Base-by-base conservation (phyloP, 2,113 vertebrate species). In the Brachypteracias leptosomus region DNA sequence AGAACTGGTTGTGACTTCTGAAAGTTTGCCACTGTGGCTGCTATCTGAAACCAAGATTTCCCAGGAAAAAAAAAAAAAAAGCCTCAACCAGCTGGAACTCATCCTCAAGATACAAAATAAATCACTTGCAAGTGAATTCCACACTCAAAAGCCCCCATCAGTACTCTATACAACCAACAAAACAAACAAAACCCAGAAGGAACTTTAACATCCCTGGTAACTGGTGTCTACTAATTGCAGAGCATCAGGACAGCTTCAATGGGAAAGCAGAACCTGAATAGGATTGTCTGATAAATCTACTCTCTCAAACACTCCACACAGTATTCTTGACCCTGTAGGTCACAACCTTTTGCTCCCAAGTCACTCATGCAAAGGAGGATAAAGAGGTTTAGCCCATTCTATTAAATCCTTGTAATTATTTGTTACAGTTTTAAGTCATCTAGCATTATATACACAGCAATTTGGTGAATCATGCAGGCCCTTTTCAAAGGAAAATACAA, bases 71-170 rank as follows among this genome's bases (percentile, higher is more conserved):
- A 52, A 46, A 57, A 52, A 74, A 38, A 52, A 25, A 18, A 89
- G 89, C 40, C 46, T 71, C 51, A 55, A 94, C 92, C 95, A 96
- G 95, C 91, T 96, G 90, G 96, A 97, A 93, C 87, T 49, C 83
- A 95, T 92, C 81, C 94, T 97, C 93, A 66, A 96, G 80, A 97
- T 67, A 97, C 55, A 97, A 96, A 97, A 98, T 95, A 96, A 97
- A 97, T 97, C 96, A 97, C 55, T 95, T 90, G 57, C 29, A 6
- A 95, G 76, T 57, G 83, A 96, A 98, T 96, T 88, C 79, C 76
- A 91, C 57, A 76, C 81, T 96, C 89, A 87, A 93, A 97, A 97
- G 84, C 67, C 59, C 63, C 92, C 84, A 95, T 90, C 75, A 88
- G 88, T 73, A 88, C 96, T 93, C 80, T 54, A 74, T 46, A 97